Evolutionary conservation across 1,140 invertebrate genomes (phyloP), one percentile per base, ranked within the genome.

Genomic region (Eulimnadia texana): DNA sequence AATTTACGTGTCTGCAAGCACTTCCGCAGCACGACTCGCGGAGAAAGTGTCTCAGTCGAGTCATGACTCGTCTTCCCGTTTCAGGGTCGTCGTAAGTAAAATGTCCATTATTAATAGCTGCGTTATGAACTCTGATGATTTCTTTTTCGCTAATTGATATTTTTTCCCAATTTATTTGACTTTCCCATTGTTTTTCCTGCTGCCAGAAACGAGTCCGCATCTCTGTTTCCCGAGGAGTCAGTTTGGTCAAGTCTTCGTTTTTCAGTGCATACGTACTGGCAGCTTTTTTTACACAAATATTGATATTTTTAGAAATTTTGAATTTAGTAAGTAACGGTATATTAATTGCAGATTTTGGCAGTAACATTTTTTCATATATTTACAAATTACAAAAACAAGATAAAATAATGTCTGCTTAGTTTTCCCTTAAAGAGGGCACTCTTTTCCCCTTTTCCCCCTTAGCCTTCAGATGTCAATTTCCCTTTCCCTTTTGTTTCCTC

Each of bases 21-120:
- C 66, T 68, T 42, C 67, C 68, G 65, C 70, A 71, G 60, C 70
- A 70, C 23, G 60, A 62, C 29, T 67, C 66, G 33, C 67, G 61
- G n/a, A 68, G 61, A 52, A 66, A 69, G 63, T 72, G 66, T 23
- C 66, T 58, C 29, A 69, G 51, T 63, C 68, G 54, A 10, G 67
- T 70, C 61, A 69, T 57, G 50, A 70, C 63, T 52, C 64, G 64
- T 25, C 61, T 50, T 54, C 67, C 49, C 53, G 65, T 63, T 60
- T 60, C 22, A 11, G 67, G 67, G 62, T 71, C 70, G 52, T 69
- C 63, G 59, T 71, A 71, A 24, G 68, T 70, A 60, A 69, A 71
- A 57, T 71, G 67, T 20, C 68, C 64, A 24, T 58, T 57, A 27
- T 51, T 52, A 20, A 70, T 59, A 58, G 69, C 69, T 19, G 62